A percentile compares a stretch with the other conserved stretches of the same genome.
Evolutionary conservation across 1,140 invertebrate species (phyloP).

Genomic region (Philopotamus ludificatus): DNA sequence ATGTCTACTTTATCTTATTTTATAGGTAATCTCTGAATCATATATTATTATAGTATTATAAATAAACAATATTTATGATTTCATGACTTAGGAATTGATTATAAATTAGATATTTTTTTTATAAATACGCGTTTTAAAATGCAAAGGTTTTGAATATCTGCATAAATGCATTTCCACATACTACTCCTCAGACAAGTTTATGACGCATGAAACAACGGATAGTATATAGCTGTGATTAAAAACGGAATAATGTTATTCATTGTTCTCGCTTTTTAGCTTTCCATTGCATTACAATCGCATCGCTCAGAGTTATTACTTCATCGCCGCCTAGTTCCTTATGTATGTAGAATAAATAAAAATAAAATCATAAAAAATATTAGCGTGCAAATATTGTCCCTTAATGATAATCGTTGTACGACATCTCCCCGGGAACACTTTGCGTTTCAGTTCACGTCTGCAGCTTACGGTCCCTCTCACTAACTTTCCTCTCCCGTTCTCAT

Average conservation of each 20-base stretch:
- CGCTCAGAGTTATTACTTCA: background rate
- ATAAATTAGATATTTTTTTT: too few species aligned
- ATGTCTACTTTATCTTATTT: too few species aligned
- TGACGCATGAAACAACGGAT: conserved; percentile 8
- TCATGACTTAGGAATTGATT: too few species aligned
- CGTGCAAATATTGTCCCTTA: conserved; percentile 45
- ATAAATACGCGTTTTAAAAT: too few species aligned
- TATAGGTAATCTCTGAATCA: too few species aligned
- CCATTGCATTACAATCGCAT: background rate
- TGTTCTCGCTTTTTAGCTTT: conserved; percentile 1
- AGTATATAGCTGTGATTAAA: conserved; percentile 4
- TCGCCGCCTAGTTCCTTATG: too few species aligned
- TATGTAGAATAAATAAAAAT: background rate
- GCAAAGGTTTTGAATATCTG: too few species aligned
- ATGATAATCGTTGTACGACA: conserved; percentile 54
- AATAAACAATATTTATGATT: too few species aligned
- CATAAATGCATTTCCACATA: too few species aligned
- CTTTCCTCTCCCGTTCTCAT: conserved; percentile 45
- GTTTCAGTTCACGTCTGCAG: conserved; percentile 58
- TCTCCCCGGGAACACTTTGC: conserved; percentile 54
- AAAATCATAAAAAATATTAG: too few species aligned
- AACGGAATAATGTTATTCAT: background rate
- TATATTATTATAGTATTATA: too few species aligned
- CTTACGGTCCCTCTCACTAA: conserved; percentile 47
- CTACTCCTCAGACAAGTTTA: conserved; percentile 1